Conservation (phyloP, 2,113 vertebrate species). For the Urocitellus parryii region DNA sequence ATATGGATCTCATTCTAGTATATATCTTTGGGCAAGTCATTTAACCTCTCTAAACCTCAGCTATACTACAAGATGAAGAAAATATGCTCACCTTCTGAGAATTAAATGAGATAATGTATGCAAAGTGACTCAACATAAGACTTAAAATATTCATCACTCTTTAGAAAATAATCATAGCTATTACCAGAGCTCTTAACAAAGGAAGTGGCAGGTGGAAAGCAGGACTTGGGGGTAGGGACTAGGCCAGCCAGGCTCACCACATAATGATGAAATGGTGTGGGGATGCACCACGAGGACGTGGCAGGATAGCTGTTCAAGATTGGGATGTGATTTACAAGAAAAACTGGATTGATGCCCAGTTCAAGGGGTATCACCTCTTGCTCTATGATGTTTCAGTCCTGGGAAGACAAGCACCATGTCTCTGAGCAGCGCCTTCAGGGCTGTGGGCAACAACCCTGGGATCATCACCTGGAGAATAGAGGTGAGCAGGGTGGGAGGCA, state of each 20-base stretch:
- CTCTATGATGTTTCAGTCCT: conserved; percentile 65
- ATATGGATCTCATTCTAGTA: neutral
- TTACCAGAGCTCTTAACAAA: neutral
- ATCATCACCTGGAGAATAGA: conserved; percentile 93
- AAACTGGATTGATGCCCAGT: neutral
- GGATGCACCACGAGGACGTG: fast-evolving
- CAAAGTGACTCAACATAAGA: neutral
- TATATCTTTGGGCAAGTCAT: neutral
- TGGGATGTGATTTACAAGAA: neutral
- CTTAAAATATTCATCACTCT: neutral
- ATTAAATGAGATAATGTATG: neutral
- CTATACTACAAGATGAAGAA: neutral
- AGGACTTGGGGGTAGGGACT: neutral
- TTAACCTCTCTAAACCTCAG: neutral
- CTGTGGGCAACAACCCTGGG: conserved; percentile 89
- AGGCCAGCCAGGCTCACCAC: neutral
- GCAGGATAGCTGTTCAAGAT: neutral
- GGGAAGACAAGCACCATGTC: conserved; percentile 77
- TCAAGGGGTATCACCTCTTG: neutral
- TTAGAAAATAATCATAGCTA: neutral
- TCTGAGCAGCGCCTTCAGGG: conserved; percentile 88
- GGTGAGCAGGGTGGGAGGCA: conserved; percentile 83
- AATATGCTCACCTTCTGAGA: neutral
- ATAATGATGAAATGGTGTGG: neutral
- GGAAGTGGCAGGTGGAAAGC: neutral